Conservation (phyloP, 2,113 vertebrate species). For the Hypomesus transpacificus region DNA sequence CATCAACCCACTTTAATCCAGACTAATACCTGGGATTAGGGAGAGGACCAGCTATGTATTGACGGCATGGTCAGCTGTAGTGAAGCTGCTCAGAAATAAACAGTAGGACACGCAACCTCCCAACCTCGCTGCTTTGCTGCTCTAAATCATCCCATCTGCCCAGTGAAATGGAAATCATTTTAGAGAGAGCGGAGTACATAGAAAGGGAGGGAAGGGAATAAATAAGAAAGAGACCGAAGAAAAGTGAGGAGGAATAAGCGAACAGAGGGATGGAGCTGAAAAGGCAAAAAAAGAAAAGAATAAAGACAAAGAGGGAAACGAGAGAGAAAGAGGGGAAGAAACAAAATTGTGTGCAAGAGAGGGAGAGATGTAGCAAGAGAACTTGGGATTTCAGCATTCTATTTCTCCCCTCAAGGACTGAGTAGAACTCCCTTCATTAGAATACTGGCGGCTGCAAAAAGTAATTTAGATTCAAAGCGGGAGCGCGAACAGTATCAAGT, state of each 20-base stretch:
- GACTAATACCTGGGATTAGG: constrained; percentile 34
- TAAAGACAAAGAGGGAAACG: background rate
- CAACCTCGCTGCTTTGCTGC: too few species aligned
- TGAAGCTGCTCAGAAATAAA: too few species aligned
- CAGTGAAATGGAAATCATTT: too few species aligned
- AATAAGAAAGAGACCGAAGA: background rate
- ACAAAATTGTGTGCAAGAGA: background rate
- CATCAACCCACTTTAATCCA: constrained; percentile 35
- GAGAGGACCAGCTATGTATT: constrained; percentile 12
- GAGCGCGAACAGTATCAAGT: constrained; percentile 25
- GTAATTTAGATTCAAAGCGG: constrained; percentile 40
- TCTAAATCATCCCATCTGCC: too few species aligned
- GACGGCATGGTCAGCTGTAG: background rate
- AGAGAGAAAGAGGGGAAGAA: constrained; percentile 14
- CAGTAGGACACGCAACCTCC: too few species aligned
- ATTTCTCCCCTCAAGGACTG: constrained; percentile 45
- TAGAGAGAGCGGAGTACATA: background rate
- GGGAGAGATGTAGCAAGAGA: too few species aligned
- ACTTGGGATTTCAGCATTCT: too few species aligned
- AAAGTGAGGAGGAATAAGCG: too few species aligned
- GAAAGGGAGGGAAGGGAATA: background rate
- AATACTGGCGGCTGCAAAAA: constrained; percentile 45
- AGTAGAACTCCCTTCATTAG: constrained; percentile 72
- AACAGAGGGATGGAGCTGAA: background rate
- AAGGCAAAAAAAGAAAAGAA: background rate